Conservation (phyloP, 2,797 vertebrate species). For the Botia almorhae region DNA sequence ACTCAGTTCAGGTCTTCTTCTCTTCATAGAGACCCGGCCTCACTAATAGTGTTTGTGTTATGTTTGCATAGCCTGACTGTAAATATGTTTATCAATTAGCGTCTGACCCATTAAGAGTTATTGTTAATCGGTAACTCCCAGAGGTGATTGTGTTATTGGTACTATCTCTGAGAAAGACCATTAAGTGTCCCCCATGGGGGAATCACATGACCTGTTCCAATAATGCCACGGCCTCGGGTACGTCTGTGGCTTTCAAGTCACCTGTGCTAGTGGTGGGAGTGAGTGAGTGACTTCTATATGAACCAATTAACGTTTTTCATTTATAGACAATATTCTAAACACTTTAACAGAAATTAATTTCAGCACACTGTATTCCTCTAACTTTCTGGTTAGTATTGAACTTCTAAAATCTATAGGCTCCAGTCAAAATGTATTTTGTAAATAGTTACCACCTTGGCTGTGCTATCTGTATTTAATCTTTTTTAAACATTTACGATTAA, state of each 20-base stretch:
- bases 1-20: constrained; percentile 36
- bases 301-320: neutral
- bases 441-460: too few species aligned
- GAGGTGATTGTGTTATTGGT: constrained; percentile 62
- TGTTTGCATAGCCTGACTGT: constrained; percentile 53
- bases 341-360: too few species aligned
- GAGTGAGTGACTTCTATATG: constrained; percentile 35
- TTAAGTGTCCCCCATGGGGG: constrained; percentile 36
- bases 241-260: constrained; percentile 64
- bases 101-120: constrained; percentile 58
- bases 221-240: constrained; percentile 58
- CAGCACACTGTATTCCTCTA: too few species aligned
- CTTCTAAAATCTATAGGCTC: too few species aligned
- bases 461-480: too few species aligned
- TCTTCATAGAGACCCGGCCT: neutral
- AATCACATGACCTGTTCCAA: constrained; percentile 59
- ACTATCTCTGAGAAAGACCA: constrained; percentile 61
- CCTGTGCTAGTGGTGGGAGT: constrained; percentile 55
- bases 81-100: constrained; percentile 60
- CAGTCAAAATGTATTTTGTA: too few species aligned
- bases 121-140: constrained; percentile 62
- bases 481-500: too few species aligned
- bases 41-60: too few species aligned
- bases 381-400: too few species aligned
- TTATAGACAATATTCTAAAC: too few species aligned